These are phyloP conservation scores for Neotragus pygmaeus DNA, from an alignment of 2,113 vertebrate species.

Conservation along the genomic window DNA sequence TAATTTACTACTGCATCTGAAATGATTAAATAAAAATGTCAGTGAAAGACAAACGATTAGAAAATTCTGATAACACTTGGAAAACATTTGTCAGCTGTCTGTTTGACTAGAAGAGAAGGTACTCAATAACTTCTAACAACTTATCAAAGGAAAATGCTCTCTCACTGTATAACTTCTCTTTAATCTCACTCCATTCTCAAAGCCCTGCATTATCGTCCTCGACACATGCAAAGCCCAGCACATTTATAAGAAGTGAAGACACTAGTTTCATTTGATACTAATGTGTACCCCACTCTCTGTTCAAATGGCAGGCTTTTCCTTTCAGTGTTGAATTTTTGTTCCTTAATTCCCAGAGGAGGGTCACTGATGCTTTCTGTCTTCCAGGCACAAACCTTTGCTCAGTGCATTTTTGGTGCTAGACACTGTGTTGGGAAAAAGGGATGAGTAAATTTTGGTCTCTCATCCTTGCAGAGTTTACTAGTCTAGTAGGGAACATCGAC, in stretches of 20 bases:
- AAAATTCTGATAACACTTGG: not conserved
- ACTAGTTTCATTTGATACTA: conserved; percentile 7
- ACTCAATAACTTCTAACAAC: not conserved
- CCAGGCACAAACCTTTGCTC: not conserved
- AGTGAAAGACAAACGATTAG: not conserved
- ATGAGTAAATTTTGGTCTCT: not conserved
- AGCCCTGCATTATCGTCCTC: not conserved
- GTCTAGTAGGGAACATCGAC: not conserved
- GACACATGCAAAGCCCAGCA: not conserved
- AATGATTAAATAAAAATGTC: not conserved
- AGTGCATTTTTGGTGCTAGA: not conserved
- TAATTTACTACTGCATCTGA: not conserved
- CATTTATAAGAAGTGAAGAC: not conserved
- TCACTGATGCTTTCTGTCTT: not conserved
- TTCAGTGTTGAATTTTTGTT: not conserved
- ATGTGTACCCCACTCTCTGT: not conserved
- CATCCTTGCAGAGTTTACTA: not conserved
- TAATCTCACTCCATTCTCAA: not conserved
- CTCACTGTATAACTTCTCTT: not conserved
- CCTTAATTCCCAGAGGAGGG: not conserved
- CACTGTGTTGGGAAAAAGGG: not conserved
- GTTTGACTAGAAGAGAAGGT: not conserved
- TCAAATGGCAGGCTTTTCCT: not conserved
- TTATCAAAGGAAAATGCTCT: not conserved
- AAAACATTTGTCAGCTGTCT: not conserved